Evolutionary conservation across 2,797 vertebrate genomes (phyloP).

Genomic region (Sphenodon punctatus): DNA sequence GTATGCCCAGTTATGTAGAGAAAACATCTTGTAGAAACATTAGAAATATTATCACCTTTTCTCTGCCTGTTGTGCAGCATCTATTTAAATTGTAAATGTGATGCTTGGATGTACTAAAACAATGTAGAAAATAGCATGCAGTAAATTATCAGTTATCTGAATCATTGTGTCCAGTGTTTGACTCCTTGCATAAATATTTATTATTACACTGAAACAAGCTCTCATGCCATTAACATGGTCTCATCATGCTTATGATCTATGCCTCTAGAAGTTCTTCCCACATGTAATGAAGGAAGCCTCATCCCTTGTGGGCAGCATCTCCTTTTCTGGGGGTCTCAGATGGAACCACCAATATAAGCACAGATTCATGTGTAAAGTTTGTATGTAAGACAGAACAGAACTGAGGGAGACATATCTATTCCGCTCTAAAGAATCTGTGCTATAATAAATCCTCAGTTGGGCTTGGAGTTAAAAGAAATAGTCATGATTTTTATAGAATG

Average conservation of each 20-base stretch:
- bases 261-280: neutral
- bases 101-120: neutral
- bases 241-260: neutral
- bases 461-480: too few relatives aligned
- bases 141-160: neutral
- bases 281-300: neutral
- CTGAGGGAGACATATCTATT: neutral
- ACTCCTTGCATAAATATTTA: neutral
- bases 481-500: too few relatives aligned
- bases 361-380: neutral
- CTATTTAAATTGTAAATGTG: neutral
- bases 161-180: neutral
- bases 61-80: neutral
- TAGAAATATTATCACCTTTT: neutral
- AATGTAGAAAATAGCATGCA: neutral
- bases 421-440: neutral
- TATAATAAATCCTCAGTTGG: too few relatives aligned
- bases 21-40: neutral
- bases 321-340: neutral
- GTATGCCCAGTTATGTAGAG: neutral
- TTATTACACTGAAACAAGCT: neutral
- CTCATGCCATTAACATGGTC: neutral
- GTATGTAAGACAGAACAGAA: neutral
- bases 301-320: neutral
- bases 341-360: neutral